Conservation (phyloP, 2,113 vertebrate species). For the Alexandromys fortis region DNA sequence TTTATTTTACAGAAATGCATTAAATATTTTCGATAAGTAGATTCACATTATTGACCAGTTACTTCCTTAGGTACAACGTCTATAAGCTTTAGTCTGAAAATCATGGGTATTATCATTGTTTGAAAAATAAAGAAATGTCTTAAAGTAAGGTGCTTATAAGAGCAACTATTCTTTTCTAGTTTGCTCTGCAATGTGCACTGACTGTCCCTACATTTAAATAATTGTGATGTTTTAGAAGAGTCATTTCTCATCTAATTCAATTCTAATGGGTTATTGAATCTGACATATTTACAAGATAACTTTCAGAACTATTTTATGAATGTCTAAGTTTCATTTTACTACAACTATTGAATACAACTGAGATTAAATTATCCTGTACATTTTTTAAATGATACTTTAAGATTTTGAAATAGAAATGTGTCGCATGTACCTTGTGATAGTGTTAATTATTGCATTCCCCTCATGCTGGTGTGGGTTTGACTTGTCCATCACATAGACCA, state of each 20-base stretch:
- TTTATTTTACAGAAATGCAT: background rate
- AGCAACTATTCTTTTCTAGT: background rate
- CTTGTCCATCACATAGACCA: background rate
- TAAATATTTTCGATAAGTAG: background rate
- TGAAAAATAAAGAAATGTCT: background rate
- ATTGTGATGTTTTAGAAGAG: background rate
- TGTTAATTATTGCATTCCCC: background rate
- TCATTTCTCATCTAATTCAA: background rate
- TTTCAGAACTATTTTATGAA: background rate
- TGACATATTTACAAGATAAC: background rate
- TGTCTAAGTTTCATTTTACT: background rate
- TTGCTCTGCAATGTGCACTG: background rate
- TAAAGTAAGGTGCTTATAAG: background rate
- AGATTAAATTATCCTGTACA: background rate
- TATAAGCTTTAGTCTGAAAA: background rate
- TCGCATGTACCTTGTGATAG: background rate
- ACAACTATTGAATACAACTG: background rate
- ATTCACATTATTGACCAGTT: background rate
- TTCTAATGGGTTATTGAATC: background rate
- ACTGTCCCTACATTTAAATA: background rate
- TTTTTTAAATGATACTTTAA: background rate
- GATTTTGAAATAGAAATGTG: background rate
- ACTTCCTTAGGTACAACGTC: constrained; percentile 17
- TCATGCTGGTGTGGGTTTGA: background rate
- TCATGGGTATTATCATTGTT: background rate